Base-by-base conservation (phyloP, 2,797 vertebrate genomes). In the Pelochelys cantorii region DNA sequence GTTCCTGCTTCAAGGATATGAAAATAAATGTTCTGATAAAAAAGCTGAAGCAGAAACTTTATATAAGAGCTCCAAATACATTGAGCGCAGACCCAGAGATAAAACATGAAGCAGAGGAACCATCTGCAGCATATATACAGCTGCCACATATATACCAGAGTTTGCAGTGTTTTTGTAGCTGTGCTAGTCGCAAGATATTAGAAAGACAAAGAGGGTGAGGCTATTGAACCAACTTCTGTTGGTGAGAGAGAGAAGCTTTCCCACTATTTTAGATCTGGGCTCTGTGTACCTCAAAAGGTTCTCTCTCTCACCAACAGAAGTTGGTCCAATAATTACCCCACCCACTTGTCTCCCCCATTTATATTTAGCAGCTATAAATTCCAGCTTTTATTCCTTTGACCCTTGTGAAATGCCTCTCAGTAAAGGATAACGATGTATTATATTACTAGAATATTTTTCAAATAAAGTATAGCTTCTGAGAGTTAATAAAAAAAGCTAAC, bases 31-130 rank as follows among this genome's bases (percentile, higher is more conserved):
- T 6, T 84, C 42, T 17, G 34, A 0, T 42, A 27, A 55, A 90
- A 92, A 56, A 88, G 79, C 85, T 3, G 52, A 93, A 94, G 75
- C 3, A 90, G 52, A 81, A 95, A 84, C 11, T 27, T 27, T n/a
- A 93, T 48, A 85, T 88, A 93, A 68, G 60, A 53, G 15, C 53
- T 78, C 59, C 78, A 87, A 59, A 87, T 17, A 79, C 3, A 89
- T 85, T 79, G 71, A 91, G 4, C 81, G 11, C 14, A 88, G 84
- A 95, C 65, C 83, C 75, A 91, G 83, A 62, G 56, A 37, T n/a
- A 94, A 94, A 52, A 81, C 18, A 56, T 3, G 81, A 92, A 87
- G 79, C 52, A 86, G n/a, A 90, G 89, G 92, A 92, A 79, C 54
- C 7, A 8, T 34, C 81, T 94, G n/a, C 31, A 92, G 29, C 31